Evolutionary conservation across 2,797 vertebrate genomes (phyloP).

Genomic region (Fundulus diaphanus): DNA sequence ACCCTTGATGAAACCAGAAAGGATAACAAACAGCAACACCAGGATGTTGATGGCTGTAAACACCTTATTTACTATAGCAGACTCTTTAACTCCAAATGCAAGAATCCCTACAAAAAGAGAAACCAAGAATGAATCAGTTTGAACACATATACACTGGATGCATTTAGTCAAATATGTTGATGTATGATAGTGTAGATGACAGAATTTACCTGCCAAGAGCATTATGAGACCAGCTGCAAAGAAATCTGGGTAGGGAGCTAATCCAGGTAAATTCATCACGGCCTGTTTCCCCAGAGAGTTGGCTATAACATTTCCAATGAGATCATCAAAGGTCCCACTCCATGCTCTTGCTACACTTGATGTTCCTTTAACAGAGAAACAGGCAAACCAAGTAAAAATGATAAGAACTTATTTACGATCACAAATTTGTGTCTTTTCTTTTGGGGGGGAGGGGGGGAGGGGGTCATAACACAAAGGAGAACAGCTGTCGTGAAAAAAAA

Average conservation of each 20-base stretch:
- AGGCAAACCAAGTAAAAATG: neutral
- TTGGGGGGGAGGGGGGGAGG: no score
- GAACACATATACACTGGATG: neutral
- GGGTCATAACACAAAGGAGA: neutral
- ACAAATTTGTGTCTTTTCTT: neutral
- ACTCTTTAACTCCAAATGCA: constrained; percentile 89
- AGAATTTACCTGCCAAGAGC: constrained; percentile 82
- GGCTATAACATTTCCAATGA: constrained; percentile 82
- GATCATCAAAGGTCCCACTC: constrained; percentile 89
- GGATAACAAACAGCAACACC: constrained; percentile 84
- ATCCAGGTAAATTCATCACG: constrained; percentile 80
- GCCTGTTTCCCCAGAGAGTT: constrained; percentile 69
- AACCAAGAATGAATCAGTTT: constrained; percentile 10
- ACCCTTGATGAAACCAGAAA: constrained; percentile 86
- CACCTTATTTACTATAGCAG: constrained; percentile 85
- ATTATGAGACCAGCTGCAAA: constrained; percentile 87
- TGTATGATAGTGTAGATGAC: neutral
- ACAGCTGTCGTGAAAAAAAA: neutral
- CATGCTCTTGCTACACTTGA: constrained; percentile 89
- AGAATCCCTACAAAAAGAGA: constrained; percentile 80
- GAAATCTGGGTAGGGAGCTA: constrained; percentile 87
- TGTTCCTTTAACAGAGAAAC: constrained; percentile 75
- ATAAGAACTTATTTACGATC: neutral
- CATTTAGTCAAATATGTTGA: neutral
- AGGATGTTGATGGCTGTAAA: constrained; percentile 85